A percentile compares a stretch with the other conserved stretches of the same genome.
Conservation (phyloP, 2,797 vertebrate species). For the Arctocebus calabarensis region DNA sequence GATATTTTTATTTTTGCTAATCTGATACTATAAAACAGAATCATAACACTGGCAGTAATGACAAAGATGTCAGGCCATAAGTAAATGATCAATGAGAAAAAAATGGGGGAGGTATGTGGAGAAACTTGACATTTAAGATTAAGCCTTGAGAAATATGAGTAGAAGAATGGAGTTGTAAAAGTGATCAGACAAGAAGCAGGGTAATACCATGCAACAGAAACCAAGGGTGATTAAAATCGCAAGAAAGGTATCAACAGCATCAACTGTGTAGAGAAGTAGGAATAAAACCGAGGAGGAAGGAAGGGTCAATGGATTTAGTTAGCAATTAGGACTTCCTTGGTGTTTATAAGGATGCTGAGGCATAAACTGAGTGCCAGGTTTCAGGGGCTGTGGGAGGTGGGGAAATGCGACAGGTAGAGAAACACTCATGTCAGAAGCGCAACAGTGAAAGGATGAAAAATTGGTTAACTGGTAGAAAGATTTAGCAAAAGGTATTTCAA, state of each 20-base stretch:
- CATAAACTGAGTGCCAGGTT: too few relatives aligned
- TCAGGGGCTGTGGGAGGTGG: fast-evolving
- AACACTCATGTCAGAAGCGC: background rate
- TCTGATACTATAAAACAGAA: background rate
- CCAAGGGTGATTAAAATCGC: background rate
- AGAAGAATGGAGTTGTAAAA: background rate
- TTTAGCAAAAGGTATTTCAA: background rate
- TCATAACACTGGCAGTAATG: background rate
- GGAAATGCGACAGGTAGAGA: background rate
- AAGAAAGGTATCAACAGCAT: background rate
- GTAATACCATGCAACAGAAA: background rate
- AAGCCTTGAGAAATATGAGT: background rate
- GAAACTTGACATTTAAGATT: background rate
- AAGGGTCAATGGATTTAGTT: background rate
- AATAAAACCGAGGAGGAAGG: background rate
- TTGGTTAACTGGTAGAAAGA: background rate
- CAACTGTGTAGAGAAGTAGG: background rate
- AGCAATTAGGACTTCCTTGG: background rate
- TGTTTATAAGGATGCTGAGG: background rate
- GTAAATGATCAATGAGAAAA: background rate
- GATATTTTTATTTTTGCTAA: background rate
- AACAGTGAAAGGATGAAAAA: background rate
- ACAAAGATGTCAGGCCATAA: background rate
- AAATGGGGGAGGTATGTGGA: background rate
- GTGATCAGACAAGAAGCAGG: background rate